These are phyloP conservation scores for Listronotus bonariensis DNA, from an alignment of 1,140 invertebrate species.

Conservation along the genomic window DNA sequence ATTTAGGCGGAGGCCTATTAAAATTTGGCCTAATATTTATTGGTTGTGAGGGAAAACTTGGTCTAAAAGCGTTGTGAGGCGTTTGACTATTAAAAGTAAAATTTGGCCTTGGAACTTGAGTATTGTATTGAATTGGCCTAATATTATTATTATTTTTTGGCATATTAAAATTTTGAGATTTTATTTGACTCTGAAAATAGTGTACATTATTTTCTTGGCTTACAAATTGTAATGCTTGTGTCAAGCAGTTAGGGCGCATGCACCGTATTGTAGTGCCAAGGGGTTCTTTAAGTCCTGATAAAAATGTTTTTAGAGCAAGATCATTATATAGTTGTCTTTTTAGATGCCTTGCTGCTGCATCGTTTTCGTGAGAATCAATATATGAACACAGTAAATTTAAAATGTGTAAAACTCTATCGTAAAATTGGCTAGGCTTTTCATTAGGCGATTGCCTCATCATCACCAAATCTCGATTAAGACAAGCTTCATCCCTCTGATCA, in stretches of 20 bases:
- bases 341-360: not conserved
- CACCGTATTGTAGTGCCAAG: conserved; percentile 20
- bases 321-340: conserved; percentile 1
- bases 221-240: conserved; percentile 21
- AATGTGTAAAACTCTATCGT: conserved; percentile 9
- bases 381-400: conserved; percentile 11
- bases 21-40: not conserved
- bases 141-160: not conserved
- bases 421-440: conserved; percentile 19
- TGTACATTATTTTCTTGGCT: conserved; percentile 20
- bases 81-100: not conserved
- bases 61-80: not conserved
- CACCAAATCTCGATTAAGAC: conserved; percentile 6
- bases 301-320: conserved; percentile 15
- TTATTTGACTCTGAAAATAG: conserved; percentile 13
- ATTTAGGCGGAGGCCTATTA: not conserved
- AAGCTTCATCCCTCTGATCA: conserved; percentile 10
- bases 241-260: conserved; percentile 2
- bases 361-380: conserved; percentile 9
- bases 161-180: not conserved
- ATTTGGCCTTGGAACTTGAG: not conserved
- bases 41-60: not conserved
- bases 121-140: not conserved
- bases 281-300: conserved; percentile 15
- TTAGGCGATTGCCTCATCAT: conserved; percentile 15